phyloP scores from a whole-genome alignment of 53 echinoderm and acorn worm species.

The Holothuria scabra region DNA sequence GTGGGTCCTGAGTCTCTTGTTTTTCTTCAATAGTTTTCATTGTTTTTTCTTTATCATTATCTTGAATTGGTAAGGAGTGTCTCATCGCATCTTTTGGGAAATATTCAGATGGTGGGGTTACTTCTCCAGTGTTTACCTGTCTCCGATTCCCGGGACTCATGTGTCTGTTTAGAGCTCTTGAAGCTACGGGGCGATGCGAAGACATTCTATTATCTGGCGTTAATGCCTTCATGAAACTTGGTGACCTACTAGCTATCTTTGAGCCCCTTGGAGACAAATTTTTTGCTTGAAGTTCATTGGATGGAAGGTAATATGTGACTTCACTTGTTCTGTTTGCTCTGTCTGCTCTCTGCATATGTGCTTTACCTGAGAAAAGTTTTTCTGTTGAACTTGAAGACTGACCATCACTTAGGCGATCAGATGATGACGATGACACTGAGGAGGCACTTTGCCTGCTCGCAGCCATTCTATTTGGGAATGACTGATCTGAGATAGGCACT shows the following conservation, averaged over 20 bases:
- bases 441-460: conserved; percentile 60
- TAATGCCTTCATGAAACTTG: conserved; percentile 45
- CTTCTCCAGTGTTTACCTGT: conserved; percentile 51
- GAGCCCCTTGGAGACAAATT: conserved; percentile 25
- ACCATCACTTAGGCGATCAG: conserved; percentile 69
- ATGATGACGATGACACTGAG: conserved; percentile 76
- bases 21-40: conserved; percentile 53
- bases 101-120: conserved; percentile 75
- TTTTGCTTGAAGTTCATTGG: conserved; percentile 33
- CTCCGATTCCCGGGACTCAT: conserved; percentile 12
- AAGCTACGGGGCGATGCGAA: not conserved
- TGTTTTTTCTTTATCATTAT: conserved; percentile 11
- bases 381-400: conserved; percentile 75
- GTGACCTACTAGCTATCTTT: not conserved
- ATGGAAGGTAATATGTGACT: conserved; percentile 50
- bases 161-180: conserved; percentile 48
- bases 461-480: conserved; percentile 57
- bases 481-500: conserved; percentile 23
- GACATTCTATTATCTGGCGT: not conserved
- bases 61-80: conserved; percentile 57
- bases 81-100: conserved; percentile 85
- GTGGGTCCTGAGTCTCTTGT: conserved; percentile 37
- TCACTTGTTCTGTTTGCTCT: conserved; percentile 52
- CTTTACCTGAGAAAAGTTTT: conserved; percentile 54
- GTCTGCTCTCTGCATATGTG: conserved; percentile 46